phyloP scores from a whole-genome alignment of 2,797 vertebrate genomes.

The Mastacembelus armatus region DNA sequence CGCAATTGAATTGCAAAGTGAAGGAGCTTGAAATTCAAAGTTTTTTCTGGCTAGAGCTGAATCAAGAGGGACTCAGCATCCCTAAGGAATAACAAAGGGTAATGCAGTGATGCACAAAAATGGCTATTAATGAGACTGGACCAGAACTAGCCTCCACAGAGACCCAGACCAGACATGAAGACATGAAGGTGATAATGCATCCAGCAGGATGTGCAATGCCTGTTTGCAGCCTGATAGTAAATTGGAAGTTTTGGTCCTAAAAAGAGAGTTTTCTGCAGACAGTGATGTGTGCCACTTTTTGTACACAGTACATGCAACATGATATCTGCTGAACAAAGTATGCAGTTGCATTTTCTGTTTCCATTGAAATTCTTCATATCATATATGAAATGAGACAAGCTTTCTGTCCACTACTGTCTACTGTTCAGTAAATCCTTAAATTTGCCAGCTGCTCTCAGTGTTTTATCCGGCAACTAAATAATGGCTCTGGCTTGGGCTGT shows the following conservation, averaged over 20 bases:
- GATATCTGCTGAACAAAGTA: conserved; percentile 5
- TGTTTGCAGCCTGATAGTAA: neutral
- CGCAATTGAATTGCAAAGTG: neutral
- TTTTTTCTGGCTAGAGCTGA: no score
- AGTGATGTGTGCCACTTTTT: neutral
- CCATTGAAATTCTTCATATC: conserved; percentile 6
- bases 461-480: conserved; percentile 73
- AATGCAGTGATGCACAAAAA: neutral
- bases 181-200: conserved; percentile 6
- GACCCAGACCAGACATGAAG: neutral
- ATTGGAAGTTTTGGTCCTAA: neutral
- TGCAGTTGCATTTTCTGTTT: conserved; percentile 22
- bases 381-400: conserved; percentile 46
- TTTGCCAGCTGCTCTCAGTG: conserved; percentile 64
- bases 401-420: conserved; percentile 41
- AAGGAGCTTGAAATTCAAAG: neutral
- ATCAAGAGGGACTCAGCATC: neutral
- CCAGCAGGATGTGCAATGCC: neutral
- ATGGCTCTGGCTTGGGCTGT: conserved; percentile 67
- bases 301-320: conserved; percentile 2
- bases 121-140: neutral
- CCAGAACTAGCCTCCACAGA: neutral
- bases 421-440: conserved; percentile 62
- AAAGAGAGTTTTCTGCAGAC: neutral
- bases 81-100: neutral